Conservation (phyloP, 53 echinoderm and acorn worm genomes). For the Paracentrotus lividus region DNA sequence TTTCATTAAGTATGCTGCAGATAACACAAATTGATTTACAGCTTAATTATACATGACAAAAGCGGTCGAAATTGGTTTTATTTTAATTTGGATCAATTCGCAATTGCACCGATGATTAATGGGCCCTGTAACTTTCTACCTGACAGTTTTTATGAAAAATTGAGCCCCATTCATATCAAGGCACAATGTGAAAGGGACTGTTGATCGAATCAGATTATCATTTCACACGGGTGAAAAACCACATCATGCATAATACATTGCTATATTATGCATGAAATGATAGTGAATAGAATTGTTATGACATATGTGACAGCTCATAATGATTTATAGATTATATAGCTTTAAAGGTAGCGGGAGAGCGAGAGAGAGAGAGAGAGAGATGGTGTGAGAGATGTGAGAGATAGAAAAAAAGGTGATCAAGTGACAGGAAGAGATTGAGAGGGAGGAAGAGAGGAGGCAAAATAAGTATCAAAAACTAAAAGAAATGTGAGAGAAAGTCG, state of each 20-base stretch:
- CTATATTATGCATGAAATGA: background rate
- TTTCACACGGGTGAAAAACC: constrained; percentile 1
- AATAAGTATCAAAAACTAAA: no score
- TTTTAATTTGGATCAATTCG: background rate
- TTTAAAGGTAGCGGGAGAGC: background rate
- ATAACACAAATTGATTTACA: background rate
- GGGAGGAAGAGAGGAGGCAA: background rate
- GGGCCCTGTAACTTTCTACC: background rate
- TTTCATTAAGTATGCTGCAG: background rate
- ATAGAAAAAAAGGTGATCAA: background rate
- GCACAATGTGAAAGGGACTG: background rate
- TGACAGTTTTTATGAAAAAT: background rate
- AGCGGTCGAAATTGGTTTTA: background rate
- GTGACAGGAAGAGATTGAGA: background rate
- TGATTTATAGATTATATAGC: background rate
- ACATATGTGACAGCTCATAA: background rate
- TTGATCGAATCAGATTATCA: background rate
- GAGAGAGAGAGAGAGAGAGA: background rate
- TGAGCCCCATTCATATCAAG: background rate
- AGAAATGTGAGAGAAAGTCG: background rate
- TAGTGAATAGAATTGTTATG: constrained; percentile 5
- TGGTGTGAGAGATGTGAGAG: background rate
- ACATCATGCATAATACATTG: constrained; percentile 46
- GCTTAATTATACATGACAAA: background rate
- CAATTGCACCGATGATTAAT: background rate